phyloP scores from a whole-genome alignment of 2,888 invertebrate genomes.

The Drosophila ustulata region DNA sequence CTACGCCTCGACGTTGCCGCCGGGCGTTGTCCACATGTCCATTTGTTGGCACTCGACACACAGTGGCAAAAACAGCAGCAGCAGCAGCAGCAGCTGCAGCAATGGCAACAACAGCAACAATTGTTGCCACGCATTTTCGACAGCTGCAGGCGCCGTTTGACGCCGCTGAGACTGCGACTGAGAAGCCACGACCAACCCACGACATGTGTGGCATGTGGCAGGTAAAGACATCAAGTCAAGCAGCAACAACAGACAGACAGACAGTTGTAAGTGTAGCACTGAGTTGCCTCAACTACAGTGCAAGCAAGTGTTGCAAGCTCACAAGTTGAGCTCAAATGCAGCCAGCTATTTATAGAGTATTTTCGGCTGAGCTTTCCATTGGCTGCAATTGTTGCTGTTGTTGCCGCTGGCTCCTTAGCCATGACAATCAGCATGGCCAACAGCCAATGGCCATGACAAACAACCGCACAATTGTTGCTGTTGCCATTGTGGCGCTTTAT shows the following conservation, averaged over 20 bases:
- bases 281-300: constrained; percentile 10
- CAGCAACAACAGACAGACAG: constrained; percentile 26
- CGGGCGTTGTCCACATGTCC: constrained; percentile 68
- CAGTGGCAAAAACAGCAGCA: constrained; percentile 49
- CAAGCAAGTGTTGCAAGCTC: constrained; percentile 20
- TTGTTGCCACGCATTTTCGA: constrained; percentile 49
- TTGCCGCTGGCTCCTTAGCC: constrained; percentile 68
- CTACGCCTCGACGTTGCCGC: constrained; percentile 68
- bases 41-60: constrained; percentile 79
- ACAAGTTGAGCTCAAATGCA: neutral
- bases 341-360: constrained; percentile 39
- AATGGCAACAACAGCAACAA: constrained; percentile 15
- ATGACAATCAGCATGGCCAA: constrained; percentile 77
- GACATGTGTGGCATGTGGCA: constrained; percentile 59
- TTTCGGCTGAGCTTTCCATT: constrained; percentile 50
- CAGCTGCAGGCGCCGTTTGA: constrained; percentile 70
- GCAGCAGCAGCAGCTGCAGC: constrained; percentile 12
- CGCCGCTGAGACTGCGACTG: constrained; percentile 21
- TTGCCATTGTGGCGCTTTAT: constrained; percentile 32
- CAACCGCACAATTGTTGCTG: constrained; percentile 73
- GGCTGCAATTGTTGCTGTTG: constrained; percentile 27
- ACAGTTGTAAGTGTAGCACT: constrained; percentile 43
- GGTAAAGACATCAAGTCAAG: neutral
- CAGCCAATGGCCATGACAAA: constrained; percentile 72
- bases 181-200: constrained; percentile 28